These are phyloP conservation scores for Diabrotica undecimpunctata DNA, from an alignment of 1,140 invertebrate species.

Conservation along the genomic window DNA sequence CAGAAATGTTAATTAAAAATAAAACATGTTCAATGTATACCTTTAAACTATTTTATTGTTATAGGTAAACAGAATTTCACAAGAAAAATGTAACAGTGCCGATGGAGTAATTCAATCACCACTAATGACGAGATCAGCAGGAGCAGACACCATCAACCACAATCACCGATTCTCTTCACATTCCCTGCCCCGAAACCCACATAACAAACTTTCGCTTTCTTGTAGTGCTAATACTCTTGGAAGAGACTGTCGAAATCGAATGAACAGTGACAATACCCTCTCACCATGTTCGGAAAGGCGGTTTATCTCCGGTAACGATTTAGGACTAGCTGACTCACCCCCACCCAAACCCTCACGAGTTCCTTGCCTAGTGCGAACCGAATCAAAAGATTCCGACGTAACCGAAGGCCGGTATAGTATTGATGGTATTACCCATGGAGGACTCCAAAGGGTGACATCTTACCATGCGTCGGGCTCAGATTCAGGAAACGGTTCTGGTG, in stretches of 20 bases:
- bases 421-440: slow-evolving; percentile 33
- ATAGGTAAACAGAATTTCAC: slow-evolving; percentile 45
- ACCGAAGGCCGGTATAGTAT: slow-evolving; percentile 30
- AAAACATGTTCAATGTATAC: too few species aligned
- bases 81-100: slow-evolving; percentile 59
- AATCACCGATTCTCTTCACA: slow-evolving; percentile 55
- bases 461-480: slow-evolving; percentile 82
- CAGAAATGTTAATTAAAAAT: too few species aligned
- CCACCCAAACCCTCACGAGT: slow-evolving; percentile 71
- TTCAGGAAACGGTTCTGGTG: slow-evolving; percentile 82
- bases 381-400: slow-evolving; percentile 47
- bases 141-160: slow-evolving; percentile 39
- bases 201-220: slow-evolving; percentile 41
- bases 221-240: slow-evolving; percentile 42
- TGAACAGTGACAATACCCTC: slow-evolving; percentile 57
- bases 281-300: slow-evolving; percentile 50
- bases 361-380: slow-evolving; percentile 49
- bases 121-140: slow-evolving; percentile 44
- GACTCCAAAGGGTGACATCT: slow-evolving; percentile 53
- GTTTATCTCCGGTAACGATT: slow-evolving; percentile 37
- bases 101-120: slow-evolving; percentile 57
- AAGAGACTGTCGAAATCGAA: slow-evolving; percentile 45
- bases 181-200: slow-evolving; percentile 52
- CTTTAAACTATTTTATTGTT: neutral
- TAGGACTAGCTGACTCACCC: slow-evolving; percentile 49